These are phyloP conservation scores for Netelia fuscicornis DNA, from an alignment of 2,888 invertebrate genomes.

Conservation along the genomic window DNA sequence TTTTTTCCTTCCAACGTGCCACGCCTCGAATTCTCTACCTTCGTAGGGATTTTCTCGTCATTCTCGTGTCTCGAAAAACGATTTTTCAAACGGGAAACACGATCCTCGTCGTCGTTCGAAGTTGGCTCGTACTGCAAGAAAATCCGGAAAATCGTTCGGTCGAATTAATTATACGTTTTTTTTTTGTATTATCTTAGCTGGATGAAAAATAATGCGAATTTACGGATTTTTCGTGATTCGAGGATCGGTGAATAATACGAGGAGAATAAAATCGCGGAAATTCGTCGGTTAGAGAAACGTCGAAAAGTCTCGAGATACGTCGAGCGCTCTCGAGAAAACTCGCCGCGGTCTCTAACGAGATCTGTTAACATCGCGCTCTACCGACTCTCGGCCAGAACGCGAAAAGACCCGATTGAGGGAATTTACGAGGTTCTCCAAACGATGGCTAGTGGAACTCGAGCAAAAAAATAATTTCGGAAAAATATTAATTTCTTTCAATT, in stretches of 20 bases:
- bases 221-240: neutral
- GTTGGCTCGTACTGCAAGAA: conserved; percentile 50
- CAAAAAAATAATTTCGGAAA: too few relatives aligned
- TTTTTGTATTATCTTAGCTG: neutral
- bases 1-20: conserved; percentile 40
- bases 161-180: neutral
- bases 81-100: conserved; percentile 60
- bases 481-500: too few relatives aligned
- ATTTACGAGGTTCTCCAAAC: neutral
- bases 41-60: conserved; percentile 7
- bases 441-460: too few relatives aligned
- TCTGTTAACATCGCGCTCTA: conserved; percentile 25
- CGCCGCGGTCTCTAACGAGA: conserved; percentile 34
- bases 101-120: conserved; percentile 52
- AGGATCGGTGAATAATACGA: neutral
- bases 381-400: too few relatives aligned
- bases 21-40: conserved; percentile 45
- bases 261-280: neutral
- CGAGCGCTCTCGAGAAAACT: conserved; percentile 25
- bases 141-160: conserved; percentile 40
- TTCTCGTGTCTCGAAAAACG: conserved; percentile 17
- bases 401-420: neutral
- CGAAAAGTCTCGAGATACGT: conserved; percentile 5
- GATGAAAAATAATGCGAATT: too few relatives aligned
- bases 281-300: neutral